These are phyloP conservation scores for Epinephelus lanceolatus DNA, from an alignment of 2,113 vertebrate species.

Conservation along the genomic window DNA sequence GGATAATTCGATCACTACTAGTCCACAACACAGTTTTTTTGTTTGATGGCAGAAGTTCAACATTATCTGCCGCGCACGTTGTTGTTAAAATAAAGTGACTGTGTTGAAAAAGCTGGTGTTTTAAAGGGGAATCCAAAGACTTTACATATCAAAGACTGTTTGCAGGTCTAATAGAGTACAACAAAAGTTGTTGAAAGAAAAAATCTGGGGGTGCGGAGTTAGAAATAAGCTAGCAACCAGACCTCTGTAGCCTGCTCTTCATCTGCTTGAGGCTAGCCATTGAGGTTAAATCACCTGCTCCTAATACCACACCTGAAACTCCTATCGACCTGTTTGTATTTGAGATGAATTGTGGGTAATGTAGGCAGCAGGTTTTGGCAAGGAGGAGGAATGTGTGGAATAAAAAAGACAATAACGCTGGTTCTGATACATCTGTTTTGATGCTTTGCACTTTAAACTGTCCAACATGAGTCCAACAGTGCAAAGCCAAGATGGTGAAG, in stretches of 20 bases:
- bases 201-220: background rate
- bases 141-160: background rate
- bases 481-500: background rate
- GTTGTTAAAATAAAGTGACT: background rate
- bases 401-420: background rate
- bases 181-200: too few relatives aligned
- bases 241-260: background rate
- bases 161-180: background rate
- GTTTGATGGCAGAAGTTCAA: slow-evolving; percentile 14
- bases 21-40: background rate
- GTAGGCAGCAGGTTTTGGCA: background rate
- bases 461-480: background rate
- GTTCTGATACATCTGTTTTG: background rate
- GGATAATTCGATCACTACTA: background rate
- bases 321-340: background rate
- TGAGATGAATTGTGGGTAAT: background rate
- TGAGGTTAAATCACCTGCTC: background rate
- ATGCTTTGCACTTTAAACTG: background rate
- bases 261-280: background rate
- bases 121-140: background rate
- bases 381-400: background rate
- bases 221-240: background rate
- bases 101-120: background rate
- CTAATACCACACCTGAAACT: background rate
- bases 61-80: background rate